Evolutionary conservation across 2,797 vertebrate genomes (phyloP).

Genomic region (Mareca strepera): DNA sequence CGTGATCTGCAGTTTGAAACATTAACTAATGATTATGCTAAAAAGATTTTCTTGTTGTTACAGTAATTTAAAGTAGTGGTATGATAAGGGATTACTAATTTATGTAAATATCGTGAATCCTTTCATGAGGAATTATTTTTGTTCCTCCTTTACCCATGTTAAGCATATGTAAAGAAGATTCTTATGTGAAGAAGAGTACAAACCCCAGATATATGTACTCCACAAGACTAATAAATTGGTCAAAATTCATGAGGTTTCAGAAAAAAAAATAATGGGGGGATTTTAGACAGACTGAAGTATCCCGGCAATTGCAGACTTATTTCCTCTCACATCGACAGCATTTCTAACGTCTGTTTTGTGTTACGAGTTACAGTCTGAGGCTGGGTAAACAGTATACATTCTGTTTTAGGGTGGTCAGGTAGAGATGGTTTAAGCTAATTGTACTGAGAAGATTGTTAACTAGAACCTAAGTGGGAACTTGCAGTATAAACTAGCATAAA

Average conservation of each 20-base stretch:
- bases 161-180: background rate
- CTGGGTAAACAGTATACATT: background rate
- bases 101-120: background rate
- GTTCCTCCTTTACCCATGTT: no score
- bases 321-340: rapidly evolving
- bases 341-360: background rate
- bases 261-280: background rate
- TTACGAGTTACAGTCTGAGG: background rate
- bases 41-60: background rate
- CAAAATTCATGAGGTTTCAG: background rate
- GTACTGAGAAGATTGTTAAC: background rate
- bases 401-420: background rate
- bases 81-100: background rate
- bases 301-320: background rate
- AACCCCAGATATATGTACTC: rapidly evolving
- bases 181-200: background rate
- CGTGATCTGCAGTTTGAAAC: background rate
- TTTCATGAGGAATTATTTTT: background rate
- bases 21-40: background rate
- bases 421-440: background rate
- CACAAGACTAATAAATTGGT: background rate
- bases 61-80: background rate
- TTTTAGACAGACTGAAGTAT: background rate
- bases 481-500: background rate
- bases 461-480: background rate